Base-by-base conservation (phyloP, 2,888 invertebrate genomes). In the Tinea semifulvella region DNA sequence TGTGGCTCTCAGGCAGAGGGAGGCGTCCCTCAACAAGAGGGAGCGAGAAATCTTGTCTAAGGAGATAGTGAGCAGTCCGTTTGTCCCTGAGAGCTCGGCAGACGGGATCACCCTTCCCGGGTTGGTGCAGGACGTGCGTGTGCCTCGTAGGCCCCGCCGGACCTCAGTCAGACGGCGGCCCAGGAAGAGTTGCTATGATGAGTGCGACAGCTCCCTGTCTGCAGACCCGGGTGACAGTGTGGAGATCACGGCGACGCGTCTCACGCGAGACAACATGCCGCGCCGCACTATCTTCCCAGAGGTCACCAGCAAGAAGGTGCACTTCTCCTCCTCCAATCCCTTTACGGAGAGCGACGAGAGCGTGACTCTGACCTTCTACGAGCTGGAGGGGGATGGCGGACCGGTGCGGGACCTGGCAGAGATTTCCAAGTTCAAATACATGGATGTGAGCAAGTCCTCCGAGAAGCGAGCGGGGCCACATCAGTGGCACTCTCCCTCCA, bases 141-240 rank as follows among this genome's bases (percentile, higher is more conserved):
- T 58, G 25, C 65, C 68, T 5, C 66, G 72, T 6, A 65, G 63
- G 2, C 68, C 56, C 11, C 64, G 68, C 2, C 63, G 66, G 22
- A 51, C 61, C 0, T 71, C 74, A 0, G 53, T 63, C 45, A 65
- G 69, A 17, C 60, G 64, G 11, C 67, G 45, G 18, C 46, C 68
- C 44, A 62, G 76, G 46, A 65, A 69, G 57, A 74, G 65, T 50
- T 68, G 62, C 1, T 85, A 84, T 48, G 83, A 84, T 44, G 85
- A 85, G 50, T 61, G 85, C 19, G 83, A 85, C 56, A 84, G 85
- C 50, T 85, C 85, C 0, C 60, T 85, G 36, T 85, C 85, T 0
- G 85, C 85, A 0, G 85, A 84, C 48, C 59, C 77, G 2, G 84
- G 84, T 0, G 85, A 85, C 45, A 84, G 84, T 42, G 69, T 83